Percentiles rank a stretch among this genome's conserved stretches.
phyloP scores from a whole-genome alignment of 2,113 vertebrate species.

The Chaetura pelagica region DNA sequence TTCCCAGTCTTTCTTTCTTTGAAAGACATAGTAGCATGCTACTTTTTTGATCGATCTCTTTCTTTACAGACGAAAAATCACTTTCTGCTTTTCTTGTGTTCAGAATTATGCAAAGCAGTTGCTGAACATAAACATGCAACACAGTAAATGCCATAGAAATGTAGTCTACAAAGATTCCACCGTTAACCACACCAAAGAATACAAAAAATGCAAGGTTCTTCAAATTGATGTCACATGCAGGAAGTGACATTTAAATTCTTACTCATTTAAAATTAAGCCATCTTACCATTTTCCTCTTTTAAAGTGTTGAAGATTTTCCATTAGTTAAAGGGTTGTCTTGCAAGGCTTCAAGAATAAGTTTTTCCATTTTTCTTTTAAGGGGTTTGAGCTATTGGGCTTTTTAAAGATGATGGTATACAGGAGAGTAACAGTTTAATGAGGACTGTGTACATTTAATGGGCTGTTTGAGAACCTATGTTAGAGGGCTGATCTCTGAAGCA shows the following conservation, averaged over 20 bases:
- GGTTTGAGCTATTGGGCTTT: background rate
- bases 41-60: background rate
- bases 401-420: background rate
- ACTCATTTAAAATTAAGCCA: slow-evolving; percentile 45
- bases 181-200: slow-evolving; percentile 56
- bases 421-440: background rate
- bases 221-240: slow-evolving; percentile 42
- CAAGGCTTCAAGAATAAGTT: slow-evolving; percentile 28
- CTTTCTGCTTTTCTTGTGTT: slow-evolving; percentile 34
- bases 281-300: slow-evolving; percentile 43
- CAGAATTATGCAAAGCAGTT: slow-evolving; percentile 37
- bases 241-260: slow-evolving; percentile 68
- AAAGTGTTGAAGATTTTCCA: slow-evolving; percentile 42
- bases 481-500: slow-evolving; percentile 1
- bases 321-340: slow-evolving; percentile 22
- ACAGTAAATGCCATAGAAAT: slow-evolving; percentile 32
- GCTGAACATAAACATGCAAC: slow-evolving; percentile 2
- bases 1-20: background rate
- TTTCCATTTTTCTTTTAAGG: background rate
- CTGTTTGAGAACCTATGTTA: slow-evolving; percentile 6
- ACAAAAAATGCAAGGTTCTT: slow-evolving; percentile 54
- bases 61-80: background rate
- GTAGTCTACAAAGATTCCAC: slow-evolving; percentile 47
- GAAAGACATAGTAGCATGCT: background rate
- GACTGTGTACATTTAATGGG: background rate